Base-by-base conservation (phyloP, 2,797 vertebrate genomes). In the Aythya fuligula region DNA sequence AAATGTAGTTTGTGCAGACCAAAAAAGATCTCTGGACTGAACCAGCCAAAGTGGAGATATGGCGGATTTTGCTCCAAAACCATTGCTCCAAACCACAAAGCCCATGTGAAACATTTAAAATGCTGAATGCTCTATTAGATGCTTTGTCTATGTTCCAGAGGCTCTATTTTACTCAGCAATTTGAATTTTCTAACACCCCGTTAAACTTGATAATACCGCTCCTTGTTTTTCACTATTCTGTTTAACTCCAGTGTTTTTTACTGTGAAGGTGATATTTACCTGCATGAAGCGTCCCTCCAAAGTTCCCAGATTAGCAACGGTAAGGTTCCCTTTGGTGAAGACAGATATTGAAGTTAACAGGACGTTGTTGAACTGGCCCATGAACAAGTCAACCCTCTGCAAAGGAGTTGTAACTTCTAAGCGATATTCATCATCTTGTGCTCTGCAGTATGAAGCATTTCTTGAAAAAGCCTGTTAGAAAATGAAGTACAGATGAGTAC, bases 281-380 rank as follows among this genome's bases (percentile, higher is more conserved):
- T 99, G 99, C 87, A 99, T 98, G 96, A 99, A 99, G 41, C 98
- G 98, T 7, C 99, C 99, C 43, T 98, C 98, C 4, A 98, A 98
- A 0, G 99, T 99, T 62, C 99, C 99, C 28, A 99, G 98, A 80
- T 98, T 99, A 22, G 98, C 99, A 79, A 99, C 97, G 0, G 99
- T 98, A 30, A 99, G 98, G 56, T 98, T 98, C 4, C 98, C 98
- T 88, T 99, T 98, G 97, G 98, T 98, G 73, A 98, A 98, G 94
- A 99, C 98, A 0, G 98, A 98, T 94, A 99, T 98, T 0, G 99
- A 99, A 13, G 99, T 99, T 17, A 99, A 96, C 90, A 99, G 97
- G 82, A 99, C 98, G 64, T 97, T 98, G 30, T 98, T 98, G 97
- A 99, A 98, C 75, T 99, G 98, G 60, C 98, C 98, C 93, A 98